Percentiles rank a stretch among this genome's conserved stretches.
Conservation (phyloP, 37 sponge, comb jelly and placozoan genomes). For the Halichondria panicea region DNA sequence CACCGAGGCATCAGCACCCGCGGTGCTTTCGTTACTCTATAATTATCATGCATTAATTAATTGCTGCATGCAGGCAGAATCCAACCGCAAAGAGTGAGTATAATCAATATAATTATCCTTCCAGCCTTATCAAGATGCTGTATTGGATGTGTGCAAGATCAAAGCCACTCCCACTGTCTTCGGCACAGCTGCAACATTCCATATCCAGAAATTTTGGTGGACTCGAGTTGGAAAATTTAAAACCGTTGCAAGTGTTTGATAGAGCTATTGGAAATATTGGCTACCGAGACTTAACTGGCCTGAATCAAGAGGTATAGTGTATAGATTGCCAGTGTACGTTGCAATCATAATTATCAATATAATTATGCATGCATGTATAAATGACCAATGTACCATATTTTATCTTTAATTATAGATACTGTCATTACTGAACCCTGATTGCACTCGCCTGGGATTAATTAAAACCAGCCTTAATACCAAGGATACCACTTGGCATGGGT, state of each 20-base stretch:
- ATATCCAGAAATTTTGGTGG: slow-evolving; percentile 92
- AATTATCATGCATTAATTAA: no score
- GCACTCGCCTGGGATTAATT: slow-evolving; percentile 72
- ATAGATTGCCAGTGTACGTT: no score
- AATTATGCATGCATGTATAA: no score
- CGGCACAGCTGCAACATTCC: slow-evolving; percentile 78
- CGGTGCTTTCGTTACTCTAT: no score
- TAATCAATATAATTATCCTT: no score
- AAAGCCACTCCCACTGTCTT: slow-evolving; percentile 22
- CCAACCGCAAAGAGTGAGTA: no score
- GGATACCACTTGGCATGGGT: slow-evolving; percentile 83
- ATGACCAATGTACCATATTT: neutral
- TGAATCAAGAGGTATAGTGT: neutral
- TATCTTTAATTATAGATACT: neutral
- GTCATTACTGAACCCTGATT: slow-evolving; percentile 51
- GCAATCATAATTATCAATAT: no score
- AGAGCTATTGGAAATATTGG: neutral
- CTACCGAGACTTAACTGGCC: neutral
- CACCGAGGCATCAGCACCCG: no score
- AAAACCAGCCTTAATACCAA: slow-evolving; percentile 61
- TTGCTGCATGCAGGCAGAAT: no score
- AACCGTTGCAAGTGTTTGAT: slow-evolving; percentile 33
- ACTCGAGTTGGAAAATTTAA: slow-evolving; percentile 11
- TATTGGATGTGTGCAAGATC: slow-evolving; percentile 70
- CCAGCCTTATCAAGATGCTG: slow-evolving; percentile 92